Percentiles rank a stretch among this genome's conserved stretches.
These are phyloP conservation scores for Labeo rohita DNA, from an alignment of 2,113 vertebrate species.

Conservation along the genomic window DNA sequence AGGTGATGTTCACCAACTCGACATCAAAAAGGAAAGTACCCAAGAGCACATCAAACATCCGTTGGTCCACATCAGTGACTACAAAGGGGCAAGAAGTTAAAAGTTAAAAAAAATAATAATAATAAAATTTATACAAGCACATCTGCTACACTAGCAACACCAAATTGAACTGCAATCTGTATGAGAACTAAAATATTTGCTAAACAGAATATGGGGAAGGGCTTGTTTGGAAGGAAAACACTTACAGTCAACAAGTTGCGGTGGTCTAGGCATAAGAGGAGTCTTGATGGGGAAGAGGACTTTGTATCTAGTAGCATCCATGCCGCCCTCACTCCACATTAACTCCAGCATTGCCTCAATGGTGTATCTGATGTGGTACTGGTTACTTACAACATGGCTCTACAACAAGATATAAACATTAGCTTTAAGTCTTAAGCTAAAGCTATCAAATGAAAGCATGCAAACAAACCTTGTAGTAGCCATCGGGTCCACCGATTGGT, in stretches of 20 bases:
- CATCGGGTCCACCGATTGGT: conserved; percentile 80
- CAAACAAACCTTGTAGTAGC: conserved; percentile 80
- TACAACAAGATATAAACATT: conserved; percentile 39
- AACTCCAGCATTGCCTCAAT: conserved; percentile 77
- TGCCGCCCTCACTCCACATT: conserved; percentile 68
- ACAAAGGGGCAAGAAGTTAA: not conserved
- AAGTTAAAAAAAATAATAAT: no score
- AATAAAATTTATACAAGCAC: not conserved
- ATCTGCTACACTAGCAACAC: not conserved
- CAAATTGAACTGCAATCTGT: not conserved
- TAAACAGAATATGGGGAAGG: no score
- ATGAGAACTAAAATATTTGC: no score
- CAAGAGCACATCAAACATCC: conserved; percentile 70
- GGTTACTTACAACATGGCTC: conserved; percentile 63
- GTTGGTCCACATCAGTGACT: conserved; percentile 65
- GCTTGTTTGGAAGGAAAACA: not conserved
- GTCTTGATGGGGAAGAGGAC: conserved; percentile 73
- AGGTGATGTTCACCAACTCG: conserved; percentile 76
- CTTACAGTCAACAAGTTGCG: conserved; percentile 69
- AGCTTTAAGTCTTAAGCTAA: not conserved
- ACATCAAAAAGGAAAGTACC: conserved; percentile 81
- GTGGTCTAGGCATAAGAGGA: conserved; percentile 44
- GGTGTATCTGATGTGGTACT: conserved; percentile 63
- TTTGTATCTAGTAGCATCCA: conserved; percentile 72
- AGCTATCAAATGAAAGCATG: no score